Percentiles rank a stretch among this genome's conserved stretches.
These are phyloP conservation scores for Trachythela sp. DNA, from an alignment of 64 coral and sea anemone genomes.

Conservation along the genomic window DNA sequence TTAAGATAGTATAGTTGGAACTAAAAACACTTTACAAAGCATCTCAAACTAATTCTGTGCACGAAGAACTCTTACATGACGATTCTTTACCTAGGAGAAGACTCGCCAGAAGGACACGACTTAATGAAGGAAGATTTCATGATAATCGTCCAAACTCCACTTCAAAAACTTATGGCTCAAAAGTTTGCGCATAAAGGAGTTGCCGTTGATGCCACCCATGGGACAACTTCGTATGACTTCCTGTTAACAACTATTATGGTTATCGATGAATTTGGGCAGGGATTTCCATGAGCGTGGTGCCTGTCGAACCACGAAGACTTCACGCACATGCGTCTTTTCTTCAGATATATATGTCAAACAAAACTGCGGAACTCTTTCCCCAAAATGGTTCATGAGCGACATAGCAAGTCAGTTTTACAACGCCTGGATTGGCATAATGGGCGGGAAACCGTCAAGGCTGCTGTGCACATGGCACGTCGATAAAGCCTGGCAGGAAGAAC, in stretches of 20 bases:
- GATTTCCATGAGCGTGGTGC: conserved; percentile 15
- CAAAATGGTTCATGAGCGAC: conserved; percentile 22
- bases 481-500: not conserved
- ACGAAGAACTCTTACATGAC: too few species aligned
- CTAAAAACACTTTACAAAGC: too few species aligned
- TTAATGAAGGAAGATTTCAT: conserved; percentile 44
- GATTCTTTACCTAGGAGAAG: conserved; percentile 25
- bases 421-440: conserved; percentile 38
- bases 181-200: conserved; percentile 56
- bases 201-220: conserved; percentile 54
- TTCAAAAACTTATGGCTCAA: conserved; percentile 33
- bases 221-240: conserved; percentile 60
- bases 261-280: conserved; percentile 29
- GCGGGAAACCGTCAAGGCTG: not conserved
- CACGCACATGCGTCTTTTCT: not conserved
- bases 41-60: too few species aligned
- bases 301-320: conserved; percentile 7
- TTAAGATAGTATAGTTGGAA: too few species aligned
- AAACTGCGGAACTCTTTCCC: not conserved
- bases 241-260: conserved; percentile 33
- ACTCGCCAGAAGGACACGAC: conserved; percentile 1
- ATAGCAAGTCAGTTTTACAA: conserved; percentile 47
- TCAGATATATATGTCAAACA: not conserved
- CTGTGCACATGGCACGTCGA: conserved; percentile 16
- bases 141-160: conserved; percentile 40